phyloP scores from a whole-genome alignment of 1,140 invertebrate species.

The Diprion similis region DNA sequence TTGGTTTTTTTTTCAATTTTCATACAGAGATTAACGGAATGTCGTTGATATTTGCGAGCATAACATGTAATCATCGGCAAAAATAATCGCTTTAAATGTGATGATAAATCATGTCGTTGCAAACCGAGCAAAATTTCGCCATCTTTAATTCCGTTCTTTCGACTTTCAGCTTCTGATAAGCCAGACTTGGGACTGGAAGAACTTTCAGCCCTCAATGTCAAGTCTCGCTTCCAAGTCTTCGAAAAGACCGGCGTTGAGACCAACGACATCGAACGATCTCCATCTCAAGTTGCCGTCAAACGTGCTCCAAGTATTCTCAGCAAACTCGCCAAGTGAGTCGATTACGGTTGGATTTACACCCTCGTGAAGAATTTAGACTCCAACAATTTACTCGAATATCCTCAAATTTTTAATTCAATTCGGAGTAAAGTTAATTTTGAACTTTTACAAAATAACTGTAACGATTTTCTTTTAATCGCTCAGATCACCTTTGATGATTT shows the following conservation, averaged over 20 bases:
- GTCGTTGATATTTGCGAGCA: not conserved
- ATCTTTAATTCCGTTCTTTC: conserved; percentile 31
- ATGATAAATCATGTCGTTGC: not conserved
- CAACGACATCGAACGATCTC: conserved; percentile 65
- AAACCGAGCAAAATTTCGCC: not conserved
- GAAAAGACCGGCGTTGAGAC: conserved; percentile 67
- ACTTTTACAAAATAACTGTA: too few species aligned
- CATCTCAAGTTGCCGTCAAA: conserved; percentile 71
- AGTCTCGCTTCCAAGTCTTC: conserved; percentile 86
- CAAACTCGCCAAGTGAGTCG: conserved; percentile 78
- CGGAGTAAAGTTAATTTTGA: too few species aligned
- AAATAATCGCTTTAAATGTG: not conserved
- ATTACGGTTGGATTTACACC: not conserved
- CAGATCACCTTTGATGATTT: too few species aligned
- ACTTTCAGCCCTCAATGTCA: conserved; percentile 81
- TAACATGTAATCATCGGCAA: not conserved
- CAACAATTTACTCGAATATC: too few species aligned
- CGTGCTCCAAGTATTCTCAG: conserved; percentile 79
- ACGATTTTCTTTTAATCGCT: too few species aligned
- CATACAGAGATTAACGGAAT: not conserved
- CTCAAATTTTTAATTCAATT: too few species aligned
- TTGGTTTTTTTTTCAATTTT: not conserved
- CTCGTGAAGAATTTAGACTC: too few species aligned
- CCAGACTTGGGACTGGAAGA: conserved; percentile 88
- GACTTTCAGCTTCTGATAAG: conserved; percentile 79